These are phyloP conservation scores for Cygnus atratus DNA, from an alignment of 2,113 vertebrate species.

Conservation along the genomic window DNA sequence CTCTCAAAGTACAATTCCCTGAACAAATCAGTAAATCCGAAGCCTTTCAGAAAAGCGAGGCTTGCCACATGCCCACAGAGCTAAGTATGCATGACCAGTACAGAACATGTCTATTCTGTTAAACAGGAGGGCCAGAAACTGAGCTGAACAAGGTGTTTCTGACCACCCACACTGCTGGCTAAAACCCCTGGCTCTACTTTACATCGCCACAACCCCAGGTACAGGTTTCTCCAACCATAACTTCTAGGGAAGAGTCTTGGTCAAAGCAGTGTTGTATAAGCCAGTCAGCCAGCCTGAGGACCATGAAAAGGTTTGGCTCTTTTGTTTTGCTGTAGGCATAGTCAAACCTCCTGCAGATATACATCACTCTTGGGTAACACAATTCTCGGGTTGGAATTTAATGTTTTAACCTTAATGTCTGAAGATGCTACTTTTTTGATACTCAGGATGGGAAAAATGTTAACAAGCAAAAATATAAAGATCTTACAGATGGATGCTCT, in stretches of 20 bases:
- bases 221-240: not conserved
- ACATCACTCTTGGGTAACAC: not conserved
- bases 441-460: not conserved
- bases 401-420: not conserved
- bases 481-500: slow-evolving; percentile 88
- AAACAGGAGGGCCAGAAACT: not conserved
- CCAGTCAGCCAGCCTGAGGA: not conserved
- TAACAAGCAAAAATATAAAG: not conserved
- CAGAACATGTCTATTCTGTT: not conserved
- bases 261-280: not conserved
- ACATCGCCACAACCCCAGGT: not conserved
- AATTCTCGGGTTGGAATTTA: not conserved
- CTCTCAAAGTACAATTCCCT: not conserved
- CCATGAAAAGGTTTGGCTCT: not conserved
- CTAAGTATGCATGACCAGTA: not conserved
- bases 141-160: not conserved
- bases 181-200: not conserved
- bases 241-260: not conserved
- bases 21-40: slow-evolving; percentile 16
- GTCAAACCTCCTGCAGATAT: not conserved
- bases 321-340: not conserved
- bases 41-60: slow-evolving; percentile 2
- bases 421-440: not conserved
- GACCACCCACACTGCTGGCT: not conserved
- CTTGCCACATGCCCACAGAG: not conserved